A percentile compares a stretch with the other conserved stretches of the same genome.
Evolutionary conservation across 2,888 invertebrate genomes (phyloP).

Genomic region (Latrodectus hesperus): DNA sequence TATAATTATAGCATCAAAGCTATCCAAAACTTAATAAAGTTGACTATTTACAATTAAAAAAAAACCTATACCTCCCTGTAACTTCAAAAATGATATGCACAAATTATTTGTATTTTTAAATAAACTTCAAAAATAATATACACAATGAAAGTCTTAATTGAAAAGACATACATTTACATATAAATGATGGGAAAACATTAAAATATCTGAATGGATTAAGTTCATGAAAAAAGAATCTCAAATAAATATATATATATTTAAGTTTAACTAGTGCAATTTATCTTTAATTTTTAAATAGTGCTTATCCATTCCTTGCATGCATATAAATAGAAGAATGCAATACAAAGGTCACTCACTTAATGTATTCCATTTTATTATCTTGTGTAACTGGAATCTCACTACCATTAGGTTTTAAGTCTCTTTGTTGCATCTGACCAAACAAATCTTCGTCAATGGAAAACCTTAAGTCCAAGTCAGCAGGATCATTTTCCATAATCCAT

Average conservation of each 20-base stretch:
- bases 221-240: neutral
- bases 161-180: neutral
- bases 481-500: conserved; percentile 97
- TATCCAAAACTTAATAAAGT: too few species aligned
- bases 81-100: neutral
- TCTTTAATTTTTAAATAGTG: too few species aligned
- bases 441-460: conserved; percentile 98
- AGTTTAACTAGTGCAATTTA: neutral
- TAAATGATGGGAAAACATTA: neutral
- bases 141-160: neutral
- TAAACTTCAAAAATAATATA: neutral
- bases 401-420: conserved; percentile 93
- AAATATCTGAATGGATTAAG: neutral
- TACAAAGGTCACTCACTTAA: conserved; percentile 81
- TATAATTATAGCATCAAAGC: too few species aligned
- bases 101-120: too few species aligned
- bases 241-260: neutral
- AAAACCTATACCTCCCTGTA: too few species aligned
- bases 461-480: conserved; percentile 92
- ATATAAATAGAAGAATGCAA: neutral
- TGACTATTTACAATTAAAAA: too few species aligned
- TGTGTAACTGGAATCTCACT: conserved; percentile 92
- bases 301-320: neutral
- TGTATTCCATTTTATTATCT: conserved; percentile 97
- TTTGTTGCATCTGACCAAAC: conserved; percentile 93